Percentiles rank a stretch among this genome's conserved stretches.
These are phyloP conservation scores for Butorides virescens DNA, from an alignment of 2,113 vertebrate genomes.

Conservation along the genomic window DNA sequence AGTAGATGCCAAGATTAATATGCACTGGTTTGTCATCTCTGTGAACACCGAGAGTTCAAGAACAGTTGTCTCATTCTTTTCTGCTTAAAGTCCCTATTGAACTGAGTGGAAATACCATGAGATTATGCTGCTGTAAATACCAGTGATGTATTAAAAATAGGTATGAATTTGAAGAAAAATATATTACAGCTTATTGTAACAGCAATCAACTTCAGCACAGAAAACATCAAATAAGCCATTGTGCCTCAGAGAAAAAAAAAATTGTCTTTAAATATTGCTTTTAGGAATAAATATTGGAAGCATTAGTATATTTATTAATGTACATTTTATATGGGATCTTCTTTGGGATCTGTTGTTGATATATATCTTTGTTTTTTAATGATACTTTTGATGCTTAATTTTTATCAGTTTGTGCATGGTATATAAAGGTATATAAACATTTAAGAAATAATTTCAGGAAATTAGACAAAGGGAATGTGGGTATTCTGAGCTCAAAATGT, in stretches of 20 bases:
- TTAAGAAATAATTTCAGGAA: background rate
- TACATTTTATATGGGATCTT: background rate
- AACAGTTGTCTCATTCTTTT: background rate
- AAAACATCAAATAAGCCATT: background rate
- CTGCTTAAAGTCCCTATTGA: background rate
- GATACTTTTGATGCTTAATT: background rate
- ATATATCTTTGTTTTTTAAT: background rate
- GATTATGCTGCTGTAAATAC: background rate
- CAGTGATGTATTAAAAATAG: background rate
- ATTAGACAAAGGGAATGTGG: background rate
- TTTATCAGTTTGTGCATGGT: background rate
- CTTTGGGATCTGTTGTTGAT: background rate
- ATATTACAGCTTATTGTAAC: background rate
- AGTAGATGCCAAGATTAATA: background rate
- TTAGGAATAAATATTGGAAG: background rate
- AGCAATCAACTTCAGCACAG: background rate
- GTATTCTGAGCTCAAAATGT: background rate
- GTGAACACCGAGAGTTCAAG: background rate
- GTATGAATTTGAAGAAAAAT: background rate
- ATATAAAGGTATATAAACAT: background rate
- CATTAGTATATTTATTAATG: background rate
- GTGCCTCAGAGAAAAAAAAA: background rate
- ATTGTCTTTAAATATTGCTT: background rate
- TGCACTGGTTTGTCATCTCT: background rate
- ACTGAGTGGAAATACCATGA: background rate